Base-by-base conservation (phyloP, 1,140 invertebrate genomes). In the Wasmannia auropunctata region DNA sequence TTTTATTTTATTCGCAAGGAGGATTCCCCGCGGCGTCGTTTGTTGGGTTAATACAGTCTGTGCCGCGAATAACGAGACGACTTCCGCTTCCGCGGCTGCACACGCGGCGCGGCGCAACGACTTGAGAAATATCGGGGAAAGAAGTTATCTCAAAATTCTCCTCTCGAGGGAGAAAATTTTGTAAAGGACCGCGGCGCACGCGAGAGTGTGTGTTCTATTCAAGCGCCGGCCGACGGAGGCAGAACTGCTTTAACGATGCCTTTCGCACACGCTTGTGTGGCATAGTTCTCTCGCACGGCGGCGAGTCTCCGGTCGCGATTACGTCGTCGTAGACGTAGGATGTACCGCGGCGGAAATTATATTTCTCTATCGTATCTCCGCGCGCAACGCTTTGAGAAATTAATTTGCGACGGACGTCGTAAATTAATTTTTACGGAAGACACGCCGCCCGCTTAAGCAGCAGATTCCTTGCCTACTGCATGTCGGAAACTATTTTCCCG, bases 141-240 rank as follows among this genome's bases (percentile, higher is more conserved):
- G n/a, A 67, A 80, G 60, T 79, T 79, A 79, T 65, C 60, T 80
- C 43, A 69, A 80, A 80, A n/a, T 67, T 80, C 31, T 67, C n/a
- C 14, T 34, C 43, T 22, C n/a, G 34, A 25, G 51, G 19, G 74
- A 51, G 60, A 80, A n/a, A n/a, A 80, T 79, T 65, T 79, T 67
- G 43, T 67, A 67, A 67, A 67, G 43, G 22, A 79, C 19, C 58
- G 40, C 37, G 14, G 40, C 19, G 58, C 19, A 22, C 43, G 43
- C 34, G 60, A 67, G 43, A 51, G n/a, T 51, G n/a, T 79, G n/a
- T 37, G 40, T 79, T 51, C 43, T 79, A 67, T 67, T 67, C 43
- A 67, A 51, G 60, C 34, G 37, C 37, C 25, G 25, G 54, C 43
- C 43, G 31, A 63, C 49, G 56, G n/a, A 31, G 22, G 62, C 43